Base-by-base conservation (phyloP, 2,888 invertebrate species). In the Physocephala rufipes region DNA sequence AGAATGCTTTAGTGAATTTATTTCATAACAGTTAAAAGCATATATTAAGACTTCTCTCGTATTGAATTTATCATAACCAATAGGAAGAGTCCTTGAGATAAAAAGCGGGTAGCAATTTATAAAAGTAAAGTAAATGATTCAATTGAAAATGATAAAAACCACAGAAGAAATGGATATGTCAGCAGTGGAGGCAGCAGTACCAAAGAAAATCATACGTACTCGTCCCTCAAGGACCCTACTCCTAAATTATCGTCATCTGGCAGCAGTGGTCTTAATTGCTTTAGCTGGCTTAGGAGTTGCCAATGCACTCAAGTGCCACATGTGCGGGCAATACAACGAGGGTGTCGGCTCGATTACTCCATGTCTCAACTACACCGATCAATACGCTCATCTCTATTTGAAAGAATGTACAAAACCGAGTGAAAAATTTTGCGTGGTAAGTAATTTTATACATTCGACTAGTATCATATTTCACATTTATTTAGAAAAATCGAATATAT, bases 271-370 rank as follows among this genome's bases (percentile, higher is more conserved):
- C 70, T 78, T 79, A 74, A 76, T 84, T 61, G 77, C 82, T 70
- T 59, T 83, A 45, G 79, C 81, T 78, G 78, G 82, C 74, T 74
- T 85, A 74, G 80, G 79, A 68, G 73, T 78, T 66, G 82, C 81
- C 76, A 81, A 84, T 73, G 85, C 84, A 55, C 84, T 86, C 69
- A 85, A 89, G 83, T 94, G 94, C 86, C 92, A 91, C 88, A 90
- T 92, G 86, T 94, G 94, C 79, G 94, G 94, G 62, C 91, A 92
- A 86, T 94, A 94, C 87, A 94, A 93, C 81, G 94, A 94, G 80
- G 94, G 94, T 24, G 93, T 94, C 12, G 94, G 94, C 51, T 93
- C 93, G 75, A 94, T 94, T 76, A 94, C 94, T 63, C 94, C 94
- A 9, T 94, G 94, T 86, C 90, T 92, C 82, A 94, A 94, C 86